Base-by-base conservation (phyloP, 2,888 invertebrate genomes). In the Urechis unicinctus region DNA sequence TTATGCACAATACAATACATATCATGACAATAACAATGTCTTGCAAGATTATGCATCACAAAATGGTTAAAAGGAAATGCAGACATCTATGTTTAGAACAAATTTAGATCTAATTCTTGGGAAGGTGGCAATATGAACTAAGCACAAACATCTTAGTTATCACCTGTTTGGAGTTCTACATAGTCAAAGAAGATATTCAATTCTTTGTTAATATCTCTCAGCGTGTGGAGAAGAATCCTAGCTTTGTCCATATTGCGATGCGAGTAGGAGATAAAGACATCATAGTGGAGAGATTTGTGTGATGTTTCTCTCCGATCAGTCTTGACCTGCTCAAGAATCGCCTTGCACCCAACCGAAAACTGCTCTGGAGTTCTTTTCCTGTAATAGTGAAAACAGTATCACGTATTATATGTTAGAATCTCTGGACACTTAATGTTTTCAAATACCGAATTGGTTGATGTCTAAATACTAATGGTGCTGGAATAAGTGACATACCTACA, bases 251-350 rank as follows among this genome's bases (percentile, higher is more conserved):
- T 59, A 49, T 66, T 63, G 47, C 62, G 65, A 57, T 75, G 74
- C 2, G 69, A 66, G 55, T 75, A 75, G 1, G 75, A 75, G 6
- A 75, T 67, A 60, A 75, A 74, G 9, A 75, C 65, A 62, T 75
- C 75, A 59, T 71, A 74, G 1, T 41, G 24, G 9, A 36, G 21
- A 28, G n/a, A n/a, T n/a, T n/a, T n/a, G n/a, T n/a, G n/a, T n/a
- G 21, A 24, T 3, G 21, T 0, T n/a, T 25, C 31, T 24, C 30
- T 41, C 25, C 22, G 22, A 1, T 25, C 45, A 30, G 26, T 26
- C 31, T 47, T 46, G 24, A 50, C 41, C 22, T 54, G 54, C 17
- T 42, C 42, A 41, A 54, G n/a, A n/a, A 54, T 9, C 4, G 26
- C 24, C 21, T 50, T 30, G 25, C 49, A 50, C 2, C 36, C 41